Evolutionary conservation across 2,113 vertebrate genomes (phyloP), one percentile per base, ranked within the genome.

Genomic region (Aegotheles bennettii): DNA sequence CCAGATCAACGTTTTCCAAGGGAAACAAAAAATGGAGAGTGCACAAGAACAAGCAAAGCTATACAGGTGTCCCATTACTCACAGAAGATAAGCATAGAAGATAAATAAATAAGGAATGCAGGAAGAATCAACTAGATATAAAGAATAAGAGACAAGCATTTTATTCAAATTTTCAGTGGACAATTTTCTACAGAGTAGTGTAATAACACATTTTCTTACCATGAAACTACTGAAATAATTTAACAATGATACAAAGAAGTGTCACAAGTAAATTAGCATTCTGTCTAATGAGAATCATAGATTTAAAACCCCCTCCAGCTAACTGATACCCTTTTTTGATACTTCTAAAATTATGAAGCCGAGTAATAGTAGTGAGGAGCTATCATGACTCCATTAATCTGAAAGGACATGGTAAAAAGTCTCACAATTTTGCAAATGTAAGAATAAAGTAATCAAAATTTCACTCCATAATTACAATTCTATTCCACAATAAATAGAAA

Each of bases 21-120:
- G 92, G 75, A 87, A 91, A 97, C 63, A 95, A 95, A 95, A 97
- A 93, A 97, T 80, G 85, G 91, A 93, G 61, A 84, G 65, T 2
- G 19, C 75, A 88, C 86, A 90, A 95, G 65, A 97, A 79, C 97
- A 98, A 97, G 98, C 98, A 98, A 98, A 98, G 98, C 98, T 98
- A 98, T 51, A 97, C 70, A 56, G 84, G 93, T 97, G 74, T 97
- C 97, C 97, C 97, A 95, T 98, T 99, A 99, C 99, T 99, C 99
- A 99, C 99, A 99, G 98, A 99, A 98, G 98, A 97, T 98, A 99
- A 98, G 97, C 98, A 99, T 94, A 99, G 99, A 96, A 98, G 99
- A 98, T 97, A 99, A 98, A 98, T 98, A 99, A 99, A 99, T 98
- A 99, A 98, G 98, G 98, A 98, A 99, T 99, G 98, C 98, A 98